phyloP scores from a whole-genome alignment of 1,140 invertebrate genomes.

The Heterodera schachtii region DNA sequence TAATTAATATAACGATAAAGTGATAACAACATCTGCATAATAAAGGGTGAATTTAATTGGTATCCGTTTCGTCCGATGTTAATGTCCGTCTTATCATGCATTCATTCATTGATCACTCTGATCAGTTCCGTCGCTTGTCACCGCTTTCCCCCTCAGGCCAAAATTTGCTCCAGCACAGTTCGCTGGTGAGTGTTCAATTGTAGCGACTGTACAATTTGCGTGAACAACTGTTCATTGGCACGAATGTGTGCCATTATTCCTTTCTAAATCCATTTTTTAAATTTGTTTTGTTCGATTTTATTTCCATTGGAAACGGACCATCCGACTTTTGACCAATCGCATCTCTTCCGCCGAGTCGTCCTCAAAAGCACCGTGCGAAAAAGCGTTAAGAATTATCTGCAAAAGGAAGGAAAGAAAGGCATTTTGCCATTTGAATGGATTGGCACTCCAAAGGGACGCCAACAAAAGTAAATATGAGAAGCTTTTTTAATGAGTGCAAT shows the following conservation, averaged over 20 bases:
- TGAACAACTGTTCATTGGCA: conserved; percentile 46
- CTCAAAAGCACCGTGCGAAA: conserved; percentile 79
- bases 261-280: background rate
- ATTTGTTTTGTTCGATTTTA: background rate
- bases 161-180: background rate
- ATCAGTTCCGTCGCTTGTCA: background rate
- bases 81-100: too few species aligned
- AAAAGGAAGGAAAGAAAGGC: conserved; percentile 78
- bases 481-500: too few species aligned
- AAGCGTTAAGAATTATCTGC: conserved; percentile 84
- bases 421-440: conserved; percentile 74
- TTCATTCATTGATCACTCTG: background rate
- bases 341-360: conserved; percentile 41
- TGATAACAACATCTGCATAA: background rate
- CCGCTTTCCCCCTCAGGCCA: background rate
- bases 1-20: background rate
- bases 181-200: conserved; percentile 27
- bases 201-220: conserved; percentile 28
- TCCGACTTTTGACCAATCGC: conserved; percentile 32
- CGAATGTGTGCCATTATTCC: conserved; percentile 27
- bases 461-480: background rate
- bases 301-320: conserved; percentile 31
- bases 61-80: conserved; percentile 1
- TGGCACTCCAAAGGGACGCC: conserved; percentile 72
- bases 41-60: background rate